phyloP scores from a whole-genome alignment of 2,797 vertebrate species.

The Phrynocephalus vlangalii region DNA sequence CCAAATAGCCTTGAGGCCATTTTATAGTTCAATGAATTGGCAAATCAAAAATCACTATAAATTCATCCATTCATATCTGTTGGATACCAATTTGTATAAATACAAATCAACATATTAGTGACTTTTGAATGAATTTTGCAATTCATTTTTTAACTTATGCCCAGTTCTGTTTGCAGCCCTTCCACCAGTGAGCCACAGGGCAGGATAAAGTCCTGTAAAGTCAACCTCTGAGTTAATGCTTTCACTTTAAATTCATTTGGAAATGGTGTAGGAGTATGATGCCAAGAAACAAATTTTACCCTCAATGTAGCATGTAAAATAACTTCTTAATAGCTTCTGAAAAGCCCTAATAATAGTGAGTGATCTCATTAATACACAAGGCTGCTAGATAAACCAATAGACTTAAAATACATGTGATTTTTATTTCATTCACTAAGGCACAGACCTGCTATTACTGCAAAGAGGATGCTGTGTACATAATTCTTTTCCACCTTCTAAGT shows the following conservation, averaged over 20 bases:
- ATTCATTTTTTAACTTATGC: too few relatives aligned
- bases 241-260: background rate
- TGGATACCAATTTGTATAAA: too few relatives aligned
- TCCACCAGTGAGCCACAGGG: background rate
- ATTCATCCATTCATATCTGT: too few relatives aligned
- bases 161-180: too few relatives aligned
- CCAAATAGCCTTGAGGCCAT: too few relatives aligned
- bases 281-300: background rate
- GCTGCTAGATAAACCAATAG: background rate
- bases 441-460: constrained; percentile 13
- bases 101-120: too few relatives aligned
- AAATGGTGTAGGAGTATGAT: background rate
- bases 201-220: background rate
- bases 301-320: background rate
- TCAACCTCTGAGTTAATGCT: background rate
- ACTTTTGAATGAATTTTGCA: too few relatives aligned
- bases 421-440: background rate
- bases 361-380: background rate
- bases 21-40: too few relatives aligned
- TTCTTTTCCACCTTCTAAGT: constrained; percentile 31
- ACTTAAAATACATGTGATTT: background rate
- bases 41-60: too few relatives aligned
- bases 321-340: background rate
- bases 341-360: background rate
- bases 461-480: background rate